Evolutionary conservation across 2,888 invertebrate species (phyloP).

Genomic region (Salpingus planirostris): DNA sequence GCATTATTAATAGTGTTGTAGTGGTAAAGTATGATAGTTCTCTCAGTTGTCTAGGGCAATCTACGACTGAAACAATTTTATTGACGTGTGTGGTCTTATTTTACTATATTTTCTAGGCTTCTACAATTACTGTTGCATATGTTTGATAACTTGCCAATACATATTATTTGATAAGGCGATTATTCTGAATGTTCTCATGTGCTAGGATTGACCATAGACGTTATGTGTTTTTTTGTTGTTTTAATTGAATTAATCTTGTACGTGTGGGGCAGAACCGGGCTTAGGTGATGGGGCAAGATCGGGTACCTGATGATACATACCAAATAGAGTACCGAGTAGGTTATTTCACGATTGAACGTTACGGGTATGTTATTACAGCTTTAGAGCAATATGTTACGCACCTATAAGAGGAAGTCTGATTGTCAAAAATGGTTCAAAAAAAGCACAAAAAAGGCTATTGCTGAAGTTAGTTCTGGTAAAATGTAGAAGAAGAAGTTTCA

Average conservation of each 20-base stretch:
- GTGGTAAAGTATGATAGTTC: background rate
- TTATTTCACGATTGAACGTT: background rate
- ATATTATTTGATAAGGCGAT: background rate
- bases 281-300: background rate
- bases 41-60: background rate
- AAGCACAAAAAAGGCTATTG: background rate
- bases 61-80: background rate
- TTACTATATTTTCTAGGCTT: background rate
- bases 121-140: background rate
- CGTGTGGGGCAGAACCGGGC: background rate
- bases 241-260: background rate
- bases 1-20: background rate
- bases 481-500: background rate
- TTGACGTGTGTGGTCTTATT: background rate
- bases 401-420: background rate
- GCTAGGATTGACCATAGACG: background rate
- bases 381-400: background rate
- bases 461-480: background rate
- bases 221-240: background rate
- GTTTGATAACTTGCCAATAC: background rate
- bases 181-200: background rate
- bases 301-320: too few relatives aligned
- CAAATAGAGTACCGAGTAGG: background rate
- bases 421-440: background rate
- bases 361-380: background rate